Evolutionary conservation across 2,888 invertebrate genomes (phyloP), one percentile per base, ranked within the genome.

Genomic region (Drosophila heteroneura): DNA sequence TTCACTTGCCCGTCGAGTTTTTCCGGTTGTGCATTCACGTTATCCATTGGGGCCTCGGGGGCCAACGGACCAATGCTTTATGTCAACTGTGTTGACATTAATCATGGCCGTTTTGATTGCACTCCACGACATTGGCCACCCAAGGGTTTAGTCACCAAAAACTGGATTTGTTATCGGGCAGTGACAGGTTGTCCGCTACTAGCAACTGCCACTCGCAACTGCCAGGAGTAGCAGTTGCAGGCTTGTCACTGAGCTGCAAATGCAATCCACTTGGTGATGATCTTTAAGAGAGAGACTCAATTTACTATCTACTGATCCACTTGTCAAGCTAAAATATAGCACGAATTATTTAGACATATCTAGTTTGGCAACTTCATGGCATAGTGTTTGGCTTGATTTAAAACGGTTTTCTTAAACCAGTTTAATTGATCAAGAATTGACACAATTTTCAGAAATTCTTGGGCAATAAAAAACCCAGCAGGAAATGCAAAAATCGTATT

Each of bases 11-110:
- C 57, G 49, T 70, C 68, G 57, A 69, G 80, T 87, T 79, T 89
- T 89, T 87, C 85, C 85, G 73, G 78, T 73, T 74, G 69, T 49
- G 39, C 28, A 2, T 26, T 59, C 57, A 19, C 41, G 47, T 41
- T 63, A 60, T 51, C 52, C 44, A 35, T 61, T 44, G 53, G 52
- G 19, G 52, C 52, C 57, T 56, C 26, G 53, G 19, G 41, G 54
- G 66, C 47, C 28, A 54, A 37, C 58, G 60, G 47, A 66, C 65
- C 39, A 75, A 75, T 79, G 82, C 70, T 84, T 80, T 79, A 84
- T 89, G 91, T 91, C 87, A 87, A 85, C 85, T 89, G 83, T 74
- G 80, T 87, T 87, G 91, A 91, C 87, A 91, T 87, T 87, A 89
- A 87, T 87, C 87, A 90, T 87, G 75, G 69, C 90, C 77, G 75